These are phyloP conservation scores for Mimumesa dahlbomi DNA, from an alignment of 2,888 invertebrate genomes.

Conservation along the genomic window DNA sequence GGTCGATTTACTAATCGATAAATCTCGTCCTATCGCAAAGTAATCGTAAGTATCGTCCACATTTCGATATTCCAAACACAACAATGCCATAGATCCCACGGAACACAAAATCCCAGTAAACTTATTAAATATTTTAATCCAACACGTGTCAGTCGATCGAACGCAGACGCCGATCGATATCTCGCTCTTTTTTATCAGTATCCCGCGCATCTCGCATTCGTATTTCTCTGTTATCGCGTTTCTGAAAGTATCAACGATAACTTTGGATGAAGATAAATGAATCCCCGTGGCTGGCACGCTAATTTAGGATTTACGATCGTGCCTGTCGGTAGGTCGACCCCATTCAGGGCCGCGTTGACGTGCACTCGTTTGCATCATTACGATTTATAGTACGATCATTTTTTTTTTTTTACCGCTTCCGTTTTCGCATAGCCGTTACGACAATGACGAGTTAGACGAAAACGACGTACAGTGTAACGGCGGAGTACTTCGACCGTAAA, in stretches of 20 bases:
- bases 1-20: too few species aligned
- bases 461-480: neutral
- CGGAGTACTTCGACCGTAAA: too few species aligned
- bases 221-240: slow-evolving; percentile 6
- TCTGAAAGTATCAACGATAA: slow-evolving; percentile 34
- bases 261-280: slow-evolving; percentile 55
- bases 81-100: too few species aligned
- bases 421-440: slow-evolving; percentile 1
- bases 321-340: slow-evolving; percentile 21
- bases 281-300: slow-evolving; percentile 40
- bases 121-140: too few species aligned
- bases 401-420: slow-evolving; percentile 28
- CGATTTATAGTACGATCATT: slow-evolving; percentile 32
- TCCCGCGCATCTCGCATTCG: too few species aligned
- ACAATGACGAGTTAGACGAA: slow-evolving; percentile 17
- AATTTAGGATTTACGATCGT: slow-evolving; percentile 48
- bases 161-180: too few species aligned
- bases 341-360: slow-evolving; percentile 13
- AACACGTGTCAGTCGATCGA: too few species aligned
- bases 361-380: slow-evolving; percentile 32
- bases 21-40: too few species aligned
- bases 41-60: too few species aligned
- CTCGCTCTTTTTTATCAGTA: too few species aligned
- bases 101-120: too few species aligned
- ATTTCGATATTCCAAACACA: too few species aligned